These are phyloP conservation scores for Xiphias gladius DNA, from an alignment of 2,113 vertebrate species.

Conservation along the genomic window DNA sequence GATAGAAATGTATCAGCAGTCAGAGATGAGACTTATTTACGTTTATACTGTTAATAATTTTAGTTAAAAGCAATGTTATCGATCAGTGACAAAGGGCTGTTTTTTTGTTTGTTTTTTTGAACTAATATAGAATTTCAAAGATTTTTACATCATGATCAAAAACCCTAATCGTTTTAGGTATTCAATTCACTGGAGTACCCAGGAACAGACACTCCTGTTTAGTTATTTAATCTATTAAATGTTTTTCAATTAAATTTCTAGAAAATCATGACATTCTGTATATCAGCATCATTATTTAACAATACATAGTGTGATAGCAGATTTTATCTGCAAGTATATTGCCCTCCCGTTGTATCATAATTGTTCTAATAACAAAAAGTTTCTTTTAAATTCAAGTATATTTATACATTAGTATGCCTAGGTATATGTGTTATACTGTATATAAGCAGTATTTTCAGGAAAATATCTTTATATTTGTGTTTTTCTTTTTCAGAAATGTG, in stretches of 20 bases:
- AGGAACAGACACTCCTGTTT: neutral
- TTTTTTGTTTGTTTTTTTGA: neutral
- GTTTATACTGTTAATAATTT: neutral
- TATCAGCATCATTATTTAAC: neutral
- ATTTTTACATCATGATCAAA: neutral
- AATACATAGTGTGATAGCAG: neutral
- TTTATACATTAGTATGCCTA: neutral
- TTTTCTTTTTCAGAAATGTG: slow-evolving; percentile 86
- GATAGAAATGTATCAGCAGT: neutral
- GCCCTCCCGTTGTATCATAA: neutral
- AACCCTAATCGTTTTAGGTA: neutral
- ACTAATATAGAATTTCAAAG: neutral
- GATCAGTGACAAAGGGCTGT: neutral
- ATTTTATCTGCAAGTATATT: neutral
- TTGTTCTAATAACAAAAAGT: neutral
- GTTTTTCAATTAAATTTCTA: neutral
- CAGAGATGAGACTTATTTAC: neutral
- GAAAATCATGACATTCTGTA: neutral
- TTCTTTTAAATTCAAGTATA: neutral
- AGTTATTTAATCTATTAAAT: neutral
- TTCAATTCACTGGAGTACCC: neutral
- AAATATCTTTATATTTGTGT: slow-evolving; percentile 16
- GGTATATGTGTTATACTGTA: neutral
- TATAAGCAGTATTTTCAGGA: neutral
- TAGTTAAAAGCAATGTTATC: neutral